Base-by-base conservation (phyloP, 1,140 invertebrate species). In the Homalodisca vitripennis region DNA sequence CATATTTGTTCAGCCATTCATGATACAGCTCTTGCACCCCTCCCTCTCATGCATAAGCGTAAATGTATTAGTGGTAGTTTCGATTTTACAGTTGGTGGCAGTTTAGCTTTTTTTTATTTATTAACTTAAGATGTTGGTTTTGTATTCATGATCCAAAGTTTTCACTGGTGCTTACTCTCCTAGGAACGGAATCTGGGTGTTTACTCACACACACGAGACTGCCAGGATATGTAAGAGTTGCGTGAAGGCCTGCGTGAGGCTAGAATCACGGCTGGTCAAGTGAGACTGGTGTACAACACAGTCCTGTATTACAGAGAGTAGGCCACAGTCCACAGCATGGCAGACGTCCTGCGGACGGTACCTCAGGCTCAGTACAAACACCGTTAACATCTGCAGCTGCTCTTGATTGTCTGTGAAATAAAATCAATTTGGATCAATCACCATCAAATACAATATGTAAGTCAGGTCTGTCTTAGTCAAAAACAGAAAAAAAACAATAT, bases 281-380 rank as follows among this genome's bases (percentile, higher is more conserved):
- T 22, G 67, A 3, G 30, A 66, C 62, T 14, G 68, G 64, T 30
- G 69, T 62, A 60, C 67, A 64, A 30, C 67, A 60, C 62, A 68
- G 24, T 60, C 55, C 55, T 60, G 70, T 29, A 66, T 71, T 47
- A 82, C 73, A 2, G 81, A 78, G 32, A 87, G 75, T 14, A 88
- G 74, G 30, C 84, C 84, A 75, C 82, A 83, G 1, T 84, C 82
- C 17, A 88, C 84, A 2, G 84, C 81, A 22, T 88, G 78, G 30
- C 79, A 81, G n/a, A 89, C 78, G 77, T 88, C 87, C 62, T 81
- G 78, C 17, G 85, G 79, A 68, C 82, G 78, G 75, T 85, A 87
- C 31, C 81, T 81, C 10, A 85, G 80, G 77, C 84, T 87, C 57
- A 88, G 76, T 1, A 83, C 81, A 77, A 86, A 86, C 13, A 87